Conservation (phyloP, 2,113 vertebrate species). For the Chaetodon trifascialis region DNA sequence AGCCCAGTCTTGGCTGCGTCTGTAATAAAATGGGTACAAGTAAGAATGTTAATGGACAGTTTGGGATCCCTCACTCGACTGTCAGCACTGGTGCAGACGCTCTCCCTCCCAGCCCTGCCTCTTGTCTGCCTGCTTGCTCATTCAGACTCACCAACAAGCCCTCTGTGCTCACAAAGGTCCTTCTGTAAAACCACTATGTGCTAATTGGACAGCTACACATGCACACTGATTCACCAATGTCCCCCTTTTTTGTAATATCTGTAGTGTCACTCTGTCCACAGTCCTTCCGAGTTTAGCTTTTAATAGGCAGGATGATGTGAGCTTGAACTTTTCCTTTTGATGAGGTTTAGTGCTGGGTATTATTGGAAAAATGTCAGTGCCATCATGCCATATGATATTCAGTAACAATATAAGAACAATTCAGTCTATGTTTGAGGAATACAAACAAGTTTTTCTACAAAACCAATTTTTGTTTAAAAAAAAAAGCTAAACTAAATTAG, state of each 20-base stretch:
- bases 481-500: too few species aligned
- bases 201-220: slow-evolving; percentile 63
- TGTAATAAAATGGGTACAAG: slow-evolving; percentile 58
- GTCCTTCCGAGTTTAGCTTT: neutral
- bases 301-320: neutral
- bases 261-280: slow-evolving; percentile 7
- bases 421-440: too few species aligned
- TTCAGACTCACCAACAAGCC: slow-evolving; percentile 46
- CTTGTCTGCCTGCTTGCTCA: slow-evolving; percentile 46
- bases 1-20: slow-evolving; percentile 37
- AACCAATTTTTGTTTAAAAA: too few species aligned
- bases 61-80: slow-evolving; percentile 47
- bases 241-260: slow-evolving; percentile 29
- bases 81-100: slow-evolving; percentile 35
- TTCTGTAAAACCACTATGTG: slow-evolving; percentile 56
- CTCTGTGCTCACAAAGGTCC: slow-evolving; percentile 62
- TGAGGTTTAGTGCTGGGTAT: neutral
- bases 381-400: neutral
- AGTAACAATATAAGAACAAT: too few species aligned
- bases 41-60: slow-evolving; percentile 70
- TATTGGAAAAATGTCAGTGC: neutral
- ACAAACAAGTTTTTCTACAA: too few species aligned
- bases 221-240: neutral
- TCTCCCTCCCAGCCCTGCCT: slow-evolving; percentile 29
- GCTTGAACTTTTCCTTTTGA: neutral